Conservation (phyloP, 2,888 invertebrate species). For the Eupithecia pulchellata region DNA sequence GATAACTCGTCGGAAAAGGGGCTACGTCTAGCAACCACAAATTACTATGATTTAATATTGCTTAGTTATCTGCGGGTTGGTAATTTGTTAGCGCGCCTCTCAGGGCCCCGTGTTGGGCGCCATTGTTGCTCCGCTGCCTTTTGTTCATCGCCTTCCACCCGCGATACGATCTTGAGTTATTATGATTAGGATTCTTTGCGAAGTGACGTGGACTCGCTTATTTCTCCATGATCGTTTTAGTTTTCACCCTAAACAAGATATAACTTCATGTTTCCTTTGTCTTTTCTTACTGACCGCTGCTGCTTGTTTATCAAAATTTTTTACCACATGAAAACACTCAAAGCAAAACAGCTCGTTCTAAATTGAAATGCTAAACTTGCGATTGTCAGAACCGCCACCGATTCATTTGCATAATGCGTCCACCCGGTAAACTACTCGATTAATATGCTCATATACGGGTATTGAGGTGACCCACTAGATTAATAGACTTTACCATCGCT, state of each 20-base stretch:
- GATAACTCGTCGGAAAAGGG: slow-evolving; percentile 73
- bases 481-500: slow-evolving; percentile 77
- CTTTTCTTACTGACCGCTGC: background rate
- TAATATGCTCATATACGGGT: slow-evolving; percentile 65
- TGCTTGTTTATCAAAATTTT: background rate
- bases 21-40: slow-evolving; percentile 79
- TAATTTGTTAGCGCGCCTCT: slow-evolving; percentile 82
- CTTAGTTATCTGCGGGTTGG: slow-evolving; percentile 83
- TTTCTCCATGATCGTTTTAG: slow-evolving; percentile 78
- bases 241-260: slow-evolving; percentile 58
- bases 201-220: slow-evolving; percentile 81
- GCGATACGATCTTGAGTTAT: slow-evolving; percentile 84
- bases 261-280: background rate
- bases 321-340: slow-evolving; percentile 17
- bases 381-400: slow-evolving; percentile 42
- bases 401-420: slow-evolving; percentile 57
- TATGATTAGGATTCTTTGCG: slow-evolving; percentile 85
- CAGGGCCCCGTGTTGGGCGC: slow-evolving; percentile 74
- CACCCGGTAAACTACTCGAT: slow-evolving; percentile 59
- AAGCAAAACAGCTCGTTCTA: slow-evolving; percentile 40
- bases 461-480: slow-evolving; percentile 71
- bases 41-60: slow-evolving; percentile 86
- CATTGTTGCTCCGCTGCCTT: slow-evolving; percentile 81
- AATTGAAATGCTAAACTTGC: slow-evolving; percentile 46
- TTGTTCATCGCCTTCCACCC: slow-evolving; percentile 81